phyloP scores from a whole-genome alignment of 2,113 vertebrate genomes.

The Chaetops frenatus region DNA sequence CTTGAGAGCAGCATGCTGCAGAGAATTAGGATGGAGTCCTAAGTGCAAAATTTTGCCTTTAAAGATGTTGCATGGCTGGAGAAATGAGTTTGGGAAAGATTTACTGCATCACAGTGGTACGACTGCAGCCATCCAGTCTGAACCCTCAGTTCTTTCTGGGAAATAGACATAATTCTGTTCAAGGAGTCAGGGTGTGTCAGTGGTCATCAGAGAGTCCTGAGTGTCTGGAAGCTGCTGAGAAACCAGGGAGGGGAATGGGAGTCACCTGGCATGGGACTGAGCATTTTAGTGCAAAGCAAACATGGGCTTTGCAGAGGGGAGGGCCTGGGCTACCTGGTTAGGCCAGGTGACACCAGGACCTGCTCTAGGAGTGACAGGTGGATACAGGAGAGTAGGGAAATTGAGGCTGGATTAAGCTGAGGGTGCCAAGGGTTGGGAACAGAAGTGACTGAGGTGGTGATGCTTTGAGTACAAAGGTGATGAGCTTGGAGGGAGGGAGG shows the following conservation, averaged over 20 bases:
- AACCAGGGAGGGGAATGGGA: not conserved
- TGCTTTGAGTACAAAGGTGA: not conserved
- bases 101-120: not conserved
- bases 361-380: not conserved
- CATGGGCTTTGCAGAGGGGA: not conserved
- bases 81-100: not conserved
- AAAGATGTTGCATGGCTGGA: not conserved
- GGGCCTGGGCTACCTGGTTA: not conserved
- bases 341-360: not conserved
- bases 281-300: not conserved
- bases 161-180: not conserved
- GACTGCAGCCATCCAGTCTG: not conserved
- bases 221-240: not conserved
- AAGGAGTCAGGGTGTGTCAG: not conserved
- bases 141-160: not conserved
- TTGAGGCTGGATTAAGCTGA: not conserved
- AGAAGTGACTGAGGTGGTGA: not conserved
- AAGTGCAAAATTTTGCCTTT: not conserved
- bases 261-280: not conserved
- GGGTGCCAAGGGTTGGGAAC: not conserved
- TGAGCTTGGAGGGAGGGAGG: not conserved
- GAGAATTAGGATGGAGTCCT: not conserved
- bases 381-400: not conserved
- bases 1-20: not conserved
- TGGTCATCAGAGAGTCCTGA: not conserved